These are phyloP conservation scores for Crioceris asparagi DNA, from an alignment of 2,888 invertebrate genomes.

Conservation along the genomic window DNA sequence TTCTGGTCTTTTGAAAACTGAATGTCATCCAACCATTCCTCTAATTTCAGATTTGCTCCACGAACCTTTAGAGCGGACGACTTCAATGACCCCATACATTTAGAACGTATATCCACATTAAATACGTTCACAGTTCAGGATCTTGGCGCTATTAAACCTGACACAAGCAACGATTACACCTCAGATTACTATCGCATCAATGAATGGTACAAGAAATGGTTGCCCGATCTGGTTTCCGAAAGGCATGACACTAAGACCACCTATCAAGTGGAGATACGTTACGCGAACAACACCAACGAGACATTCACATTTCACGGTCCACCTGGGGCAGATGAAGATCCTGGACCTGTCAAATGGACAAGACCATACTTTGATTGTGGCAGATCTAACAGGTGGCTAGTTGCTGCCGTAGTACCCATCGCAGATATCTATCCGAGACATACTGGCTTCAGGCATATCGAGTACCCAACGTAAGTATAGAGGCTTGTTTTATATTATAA, in stretches of 20 bases:
- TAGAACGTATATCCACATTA: conserved; percentile 88
- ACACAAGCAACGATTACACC: conserved; percentile 80
- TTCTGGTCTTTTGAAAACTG: too few relatives aligned
- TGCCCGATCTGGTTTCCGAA: conserved; percentile 72
- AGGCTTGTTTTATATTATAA: neutral
- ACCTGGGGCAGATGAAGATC: conserved; percentile 79
- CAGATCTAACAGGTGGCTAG: conserved; percentile 89
- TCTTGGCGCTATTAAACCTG: conserved; percentile 67
- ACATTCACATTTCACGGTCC: conserved; percentile 95
- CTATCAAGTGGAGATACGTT: conserved; percentile 76
- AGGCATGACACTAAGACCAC: conserved; percentile 87
- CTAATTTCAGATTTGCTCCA: conserved; percentile 61
- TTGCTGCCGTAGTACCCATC: conserved; percentile 87
- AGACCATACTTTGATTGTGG: conserved; percentile 95
- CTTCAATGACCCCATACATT: conserved; percentile 92
- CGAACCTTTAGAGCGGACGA: conserved; percentile 84
- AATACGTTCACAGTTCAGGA: conserved; percentile 83
- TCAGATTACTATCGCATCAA: conserved; percentile 84
- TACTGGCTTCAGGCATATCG: conserved; percentile 84
- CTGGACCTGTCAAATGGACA: conserved; percentile 90
- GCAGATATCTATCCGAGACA: conserved; percentile 92
- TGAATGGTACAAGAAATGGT: conserved; percentile 87
- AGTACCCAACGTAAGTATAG: conserved; percentile 75
- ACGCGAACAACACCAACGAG: conserved; percentile 89
- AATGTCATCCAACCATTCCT: too few relatives aligned